Evolutionary conservation across 2,888 invertebrate species (phyloP), one percentile per base, ranked within the genome.

Genomic region (Sarcophaga rosellei): DNA sequence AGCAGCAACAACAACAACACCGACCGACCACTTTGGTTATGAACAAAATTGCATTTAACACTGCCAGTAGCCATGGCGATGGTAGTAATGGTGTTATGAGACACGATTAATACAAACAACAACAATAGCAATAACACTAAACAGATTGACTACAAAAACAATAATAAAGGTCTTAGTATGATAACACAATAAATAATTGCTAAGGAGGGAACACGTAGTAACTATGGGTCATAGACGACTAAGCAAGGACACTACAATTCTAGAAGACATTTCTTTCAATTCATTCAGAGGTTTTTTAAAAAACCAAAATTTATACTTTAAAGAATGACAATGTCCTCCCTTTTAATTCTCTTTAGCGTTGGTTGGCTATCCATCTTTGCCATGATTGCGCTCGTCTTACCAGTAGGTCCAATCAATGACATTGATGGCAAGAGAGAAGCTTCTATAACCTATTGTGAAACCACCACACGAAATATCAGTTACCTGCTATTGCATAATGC

Each of bases 121-220:
- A 77, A 62, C 61, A 74, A 74, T 17, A 35, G 10, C 35, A 35
- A 35, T 10, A 35, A 35, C 72, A 62, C 47, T 57, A 76, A 61
- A 61, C 61, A n/a, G 15, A 10, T 65, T 62, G 68, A 68, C 21
- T 44, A 68, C 57, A 74, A 86, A 15, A 73, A 45, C 65, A 44
- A 74, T 72, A 80, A 84, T 69, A 63, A 84, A 76, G 61, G 66
- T 70, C 74, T 86, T 86, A 86, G 78, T 84, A 81, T 68, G 81
- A 84, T 81, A 66, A 81, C 68, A 84, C 12, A 17, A 72, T 45
- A 72, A 79, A 62, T 15, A 76, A 66, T 74, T 74, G 59, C 35
- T 2, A 74, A 68, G 21, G 17, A 59, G 57, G 8, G 20, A 23
- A 72, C 44, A 75, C 70, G 66, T 59, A 20, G 17, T 47, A 78